phyloP scores from a whole-genome alignment of 2,888 invertebrate genomes.

The Sylvicola fuscatus region DNA sequence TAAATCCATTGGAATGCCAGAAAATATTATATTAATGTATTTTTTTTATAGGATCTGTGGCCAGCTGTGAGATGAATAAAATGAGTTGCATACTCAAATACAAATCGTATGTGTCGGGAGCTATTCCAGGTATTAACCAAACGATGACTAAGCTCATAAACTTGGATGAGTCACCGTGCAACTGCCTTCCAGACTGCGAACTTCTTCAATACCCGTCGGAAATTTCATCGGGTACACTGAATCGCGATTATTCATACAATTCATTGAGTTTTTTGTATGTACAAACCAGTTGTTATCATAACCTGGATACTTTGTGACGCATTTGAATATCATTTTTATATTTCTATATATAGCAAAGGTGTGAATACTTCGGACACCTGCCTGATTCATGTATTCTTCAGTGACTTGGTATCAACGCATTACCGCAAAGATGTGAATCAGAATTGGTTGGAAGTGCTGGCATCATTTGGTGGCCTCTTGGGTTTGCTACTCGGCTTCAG shows the following conservation, averaged over 20 bases:
- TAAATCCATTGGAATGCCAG: conserved; percentile 6
- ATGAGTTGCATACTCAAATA: conserved; percentile 16
- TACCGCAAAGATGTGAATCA: conserved; percentile 43
- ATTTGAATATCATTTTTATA: not conserved
- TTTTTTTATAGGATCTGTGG: conserved; percentile 8
- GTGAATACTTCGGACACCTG: conserved; percentile 18
- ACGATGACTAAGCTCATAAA: conserved; percentile 5
- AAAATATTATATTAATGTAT: not conserved
- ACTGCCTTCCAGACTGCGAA: conserved; percentile 42
- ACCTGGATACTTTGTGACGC: not conserved
- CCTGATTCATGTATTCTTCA: conserved; percentile 33
- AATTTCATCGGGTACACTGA: conserved; percentile 36
- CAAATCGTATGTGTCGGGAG: conserved; percentile 12
- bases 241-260: conserved; percentile 24
- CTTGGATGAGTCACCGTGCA: conserved; percentile 15
- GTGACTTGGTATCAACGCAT: conserved; percentile 41
- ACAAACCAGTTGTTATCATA: not conserved
- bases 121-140: conserved; percentile 22
- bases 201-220: conserved; percentile 38
- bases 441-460: conserved; percentile 48
- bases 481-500: conserved; percentile 51
- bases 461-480: conserved; percentile 47
- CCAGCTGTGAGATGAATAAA: conserved; percentile 14
- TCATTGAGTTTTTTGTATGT: conserved; percentile 30
- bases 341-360: conserved; percentile 23